phyloP scores from a whole-genome alignment of 2,113 vertebrate genomes.

The Brienomyrus longianalis region DNA sequence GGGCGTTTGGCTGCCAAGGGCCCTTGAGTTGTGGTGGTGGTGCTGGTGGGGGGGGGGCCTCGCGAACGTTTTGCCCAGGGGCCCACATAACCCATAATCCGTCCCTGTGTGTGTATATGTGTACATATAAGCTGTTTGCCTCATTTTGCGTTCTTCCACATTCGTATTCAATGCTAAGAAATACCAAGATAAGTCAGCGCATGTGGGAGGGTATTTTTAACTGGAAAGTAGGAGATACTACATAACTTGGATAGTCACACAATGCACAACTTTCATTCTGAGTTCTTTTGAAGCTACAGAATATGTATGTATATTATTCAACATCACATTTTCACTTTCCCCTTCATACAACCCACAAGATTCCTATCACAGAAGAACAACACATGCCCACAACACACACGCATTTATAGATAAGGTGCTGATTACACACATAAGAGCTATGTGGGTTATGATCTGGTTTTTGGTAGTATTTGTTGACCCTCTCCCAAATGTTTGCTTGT shows the following conservation, averaged over 20 bases:
- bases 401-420: not conserved
- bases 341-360: constrained; percentile 8
- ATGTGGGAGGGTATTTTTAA: not conserved
- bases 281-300: not conserved
- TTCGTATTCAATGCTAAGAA: not conserved
- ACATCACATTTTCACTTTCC: constrained; percentile 5
- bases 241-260: not conserved
- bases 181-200: not conserved
- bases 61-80: too few species aligned
- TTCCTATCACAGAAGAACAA: constrained; percentile 6
- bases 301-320: not conserved
- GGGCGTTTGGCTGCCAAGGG: too few species aligned
- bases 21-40: too few species aligned
- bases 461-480: not conserved
- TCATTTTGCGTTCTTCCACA: not conserved
- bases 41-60: too few species aligned
- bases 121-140: not conserved
- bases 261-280: not conserved
- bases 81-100: too few species aligned
- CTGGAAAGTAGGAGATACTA: not conserved
- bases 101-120: too few species aligned
- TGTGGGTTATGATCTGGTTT: not conserved
- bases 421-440: not conserved
- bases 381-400: not conserved
- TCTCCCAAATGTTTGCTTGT: not conserved